Evolutionary conservation across 2,797 vertebrate genomes (phyloP).

Genomic region (Rhinogobio ventralis): DNA sequence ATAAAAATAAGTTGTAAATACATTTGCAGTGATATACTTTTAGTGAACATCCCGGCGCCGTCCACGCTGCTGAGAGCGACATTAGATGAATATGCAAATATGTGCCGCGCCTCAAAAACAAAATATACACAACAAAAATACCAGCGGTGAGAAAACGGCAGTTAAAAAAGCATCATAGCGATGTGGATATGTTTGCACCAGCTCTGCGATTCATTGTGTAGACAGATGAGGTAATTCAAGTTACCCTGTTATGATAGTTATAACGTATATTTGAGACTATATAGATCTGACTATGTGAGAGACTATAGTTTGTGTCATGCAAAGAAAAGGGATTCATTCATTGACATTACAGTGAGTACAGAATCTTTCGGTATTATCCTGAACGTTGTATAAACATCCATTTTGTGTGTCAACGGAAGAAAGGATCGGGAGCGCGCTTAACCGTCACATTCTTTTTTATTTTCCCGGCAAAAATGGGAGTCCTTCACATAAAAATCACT

Average conservation of each 20-base stretch:
- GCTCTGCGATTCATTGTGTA: not conserved
- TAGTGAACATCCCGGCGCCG: not conserved
- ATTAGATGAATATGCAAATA: not conserved
- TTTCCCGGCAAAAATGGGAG: not conserved
- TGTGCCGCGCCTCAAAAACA: too few relatives aligned
- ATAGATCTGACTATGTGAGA: not conserved
- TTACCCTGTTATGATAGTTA: not conserved
- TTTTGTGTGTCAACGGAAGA: not conserved
- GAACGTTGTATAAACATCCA: not conserved
- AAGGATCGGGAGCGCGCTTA: not conserved
- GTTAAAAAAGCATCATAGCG: too few relatives aligned
- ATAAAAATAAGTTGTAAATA: not conserved
- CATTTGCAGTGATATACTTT: not conserved
- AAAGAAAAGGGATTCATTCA: not conserved
- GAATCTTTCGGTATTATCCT: not conserved
- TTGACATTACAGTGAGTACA: not conserved
- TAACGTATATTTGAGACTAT: not conserved
- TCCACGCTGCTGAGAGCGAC: not conserved
- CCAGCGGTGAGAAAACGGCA: not conserved
- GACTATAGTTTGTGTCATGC: not conserved
- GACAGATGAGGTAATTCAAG: not conserved
- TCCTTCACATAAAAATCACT: not conserved
- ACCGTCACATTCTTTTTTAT: not conserved
- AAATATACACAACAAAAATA: not conserved
- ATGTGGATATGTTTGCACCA: not conserved